These are phyloP conservation scores for Bambusicola thoracicus DNA, from an alignment of 2,113 vertebrate species.

Conservation along the genomic window DNA sequence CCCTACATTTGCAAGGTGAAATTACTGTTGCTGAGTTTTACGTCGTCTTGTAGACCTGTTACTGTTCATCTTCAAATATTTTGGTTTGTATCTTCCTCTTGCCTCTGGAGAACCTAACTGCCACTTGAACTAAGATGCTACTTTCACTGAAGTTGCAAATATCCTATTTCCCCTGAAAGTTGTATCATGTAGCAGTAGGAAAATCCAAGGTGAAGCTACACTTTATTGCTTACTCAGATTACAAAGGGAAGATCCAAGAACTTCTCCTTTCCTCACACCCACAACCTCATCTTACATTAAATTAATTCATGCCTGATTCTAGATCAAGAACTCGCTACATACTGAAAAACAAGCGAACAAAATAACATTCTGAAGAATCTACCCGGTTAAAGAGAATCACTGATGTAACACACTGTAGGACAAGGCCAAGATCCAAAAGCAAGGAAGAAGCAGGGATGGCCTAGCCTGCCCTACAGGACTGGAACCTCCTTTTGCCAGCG, in stretches of 20 bases:
- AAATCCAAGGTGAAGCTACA: not conserved
- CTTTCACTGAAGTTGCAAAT: not conserved
- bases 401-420: not conserved
- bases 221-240: not conserved
- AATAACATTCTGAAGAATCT: not conserved
- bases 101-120: not conserved
- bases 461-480: not conserved
- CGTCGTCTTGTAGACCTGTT: not conserved
- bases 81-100: not conserved
- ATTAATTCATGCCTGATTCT: not conserved
- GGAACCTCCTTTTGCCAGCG: not conserved
- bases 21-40: not conserved
- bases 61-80: not conserved
- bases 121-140: not conserved
- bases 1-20: not conserved
- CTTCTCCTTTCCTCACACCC: not conserved
- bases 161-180: not conserved
- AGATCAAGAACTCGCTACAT: not conserved
- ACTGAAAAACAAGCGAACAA: too few relatives aligned
- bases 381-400: not conserved
- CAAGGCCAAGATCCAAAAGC: not conserved
- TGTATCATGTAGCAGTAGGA: not conserved
- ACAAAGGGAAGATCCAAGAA: not conserved
- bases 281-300: not conserved
- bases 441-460: not conserved